Base-by-base conservation (phyloP, 2,113 vertebrate species). In the Ploceus nigricollis region DNA sequence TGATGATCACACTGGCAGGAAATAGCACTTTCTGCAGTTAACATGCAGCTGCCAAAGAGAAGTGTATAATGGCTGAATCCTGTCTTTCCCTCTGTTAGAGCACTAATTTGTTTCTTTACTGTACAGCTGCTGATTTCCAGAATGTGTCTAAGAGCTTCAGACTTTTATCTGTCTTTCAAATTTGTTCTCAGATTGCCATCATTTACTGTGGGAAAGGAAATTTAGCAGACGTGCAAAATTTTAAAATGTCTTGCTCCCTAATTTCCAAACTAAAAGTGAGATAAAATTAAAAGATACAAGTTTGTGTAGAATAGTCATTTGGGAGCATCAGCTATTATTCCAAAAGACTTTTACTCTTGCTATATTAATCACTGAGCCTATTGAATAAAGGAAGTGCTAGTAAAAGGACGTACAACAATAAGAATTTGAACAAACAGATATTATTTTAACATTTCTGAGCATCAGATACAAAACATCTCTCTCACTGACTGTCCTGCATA, bases 151-250 rank as follows among this genome's bases (percentile, higher is more conserved):
- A 71, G 21, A 91, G 31, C 53, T 80, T 56, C 56, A 78, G 17
- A 44, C 20, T 63, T 91, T 30, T 66, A 64, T 81, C 63, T 75
- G 1, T 48, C 35, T 82, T 89, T 73, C 54, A 73, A 19, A 84
- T 75, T 75, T 82, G 13, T 39, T 50, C 35, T 91, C 69, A 93
- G 28, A 31, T 73, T 60, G 50, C 42, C 56, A 39, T 25, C 35
- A 37, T 65, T 83, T 94, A n/a, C 48, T 28, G 58, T 22, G 7
- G n/a, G n/a, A 94, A 83, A 87, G 40, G 45, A 69, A 89, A 89
- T 48, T 39, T 64, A 68, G 47, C 27, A 87, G 48, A 37, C 22
- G 2, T 8, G 15, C 54, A 84, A 27, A 18, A n/a, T 66, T 90
- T 66, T 53, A 53, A 60, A 89, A 77, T 17, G 8, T 69, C 16